Evolutionary conservation across 1,140 invertebrate species (phyloP), one percentile per base, ranked within the genome.

Genomic region (Daktulosphaira vitifoliae): DNA sequence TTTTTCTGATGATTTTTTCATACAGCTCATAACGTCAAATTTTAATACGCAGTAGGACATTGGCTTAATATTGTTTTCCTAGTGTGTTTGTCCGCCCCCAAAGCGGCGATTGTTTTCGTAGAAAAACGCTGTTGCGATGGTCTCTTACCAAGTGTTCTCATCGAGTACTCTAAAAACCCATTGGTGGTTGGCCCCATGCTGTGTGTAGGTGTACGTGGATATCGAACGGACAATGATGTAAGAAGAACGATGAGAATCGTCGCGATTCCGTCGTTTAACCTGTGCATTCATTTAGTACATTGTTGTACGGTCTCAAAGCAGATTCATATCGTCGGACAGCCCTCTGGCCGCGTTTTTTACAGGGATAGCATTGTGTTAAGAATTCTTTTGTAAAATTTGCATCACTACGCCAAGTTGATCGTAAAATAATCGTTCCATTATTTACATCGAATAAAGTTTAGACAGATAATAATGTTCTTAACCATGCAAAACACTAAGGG

Each of bases 171-270:
- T n/a, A n/a, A n/a, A 62, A 62, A 62, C 18, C 42, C 18, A 11
- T n/a, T 33, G 42, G 56, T 62, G 56, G 42, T 23, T 46, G 42
- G 18, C 42, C 16, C 13, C 56, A 62, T 6, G 56, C 56, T 62
- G 56, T 44, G 56, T 13, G 25, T 46, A 62, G 56, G 56, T 62
- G 56, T 48, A 39, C 56, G 29, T 33, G 56, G 29, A 46, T 29
- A 62, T 62, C 42, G 56, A 46, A 25, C 16, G 25, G 16, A 62
- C 56, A 48, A 44, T 6, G 13, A 6, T 7, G 13, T 7, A 37
- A 44, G 15, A 44, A 44, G n/a, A 44, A 44, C 18, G 29, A 62
- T 20, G 25, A 44, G 38, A 62, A 48, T 23, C 42, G 26, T 25
- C 22, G 56, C 18, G 18, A 48, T 62, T 48, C 38, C 26, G 42